Evolutionary conservation across 2,113 vertebrate species (phyloP).

Genomic region (Crocuta crocuta): DNA sequence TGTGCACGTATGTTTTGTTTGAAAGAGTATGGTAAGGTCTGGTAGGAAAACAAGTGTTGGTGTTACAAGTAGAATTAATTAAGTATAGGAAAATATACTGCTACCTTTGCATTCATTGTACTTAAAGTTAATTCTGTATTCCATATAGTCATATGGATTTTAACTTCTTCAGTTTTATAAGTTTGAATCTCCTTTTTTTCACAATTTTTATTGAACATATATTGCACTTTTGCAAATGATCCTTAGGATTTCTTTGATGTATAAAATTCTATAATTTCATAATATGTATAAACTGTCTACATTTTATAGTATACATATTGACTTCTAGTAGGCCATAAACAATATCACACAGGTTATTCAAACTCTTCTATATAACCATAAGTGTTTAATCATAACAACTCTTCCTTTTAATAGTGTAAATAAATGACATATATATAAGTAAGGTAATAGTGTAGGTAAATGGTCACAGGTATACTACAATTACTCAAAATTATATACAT

Average conservation of each 20-base stretch:
- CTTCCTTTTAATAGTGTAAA: neutral
- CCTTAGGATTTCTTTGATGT: neutral
- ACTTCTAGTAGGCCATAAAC: neutral
- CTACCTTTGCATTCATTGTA: neutral
- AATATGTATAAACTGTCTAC: neutral
- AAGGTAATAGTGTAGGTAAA: neutral
- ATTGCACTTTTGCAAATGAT: slow-evolving; percentile 7
- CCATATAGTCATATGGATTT: neutral
- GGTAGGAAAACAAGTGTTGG: neutral
- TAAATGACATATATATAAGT: neutral
- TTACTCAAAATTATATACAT: neutral
- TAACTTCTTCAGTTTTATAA: neutral
- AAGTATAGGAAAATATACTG: neutral
- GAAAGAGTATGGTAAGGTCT: neutral
- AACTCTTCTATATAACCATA: neutral
- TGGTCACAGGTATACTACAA: neutral
- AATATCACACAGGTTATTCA: neutral
- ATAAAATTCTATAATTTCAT: neutral
- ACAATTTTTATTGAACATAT: neutral
- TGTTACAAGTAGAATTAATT: neutral
- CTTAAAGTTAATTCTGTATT: slow-evolving; percentile 3
- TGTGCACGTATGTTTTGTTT: neutral
- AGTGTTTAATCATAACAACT: neutral
- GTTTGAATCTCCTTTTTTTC: neutral
- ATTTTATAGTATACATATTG: neutral